Conservation (phyloP, 2,888 invertebrate species). For the Aporophyla nigra region DNA sequence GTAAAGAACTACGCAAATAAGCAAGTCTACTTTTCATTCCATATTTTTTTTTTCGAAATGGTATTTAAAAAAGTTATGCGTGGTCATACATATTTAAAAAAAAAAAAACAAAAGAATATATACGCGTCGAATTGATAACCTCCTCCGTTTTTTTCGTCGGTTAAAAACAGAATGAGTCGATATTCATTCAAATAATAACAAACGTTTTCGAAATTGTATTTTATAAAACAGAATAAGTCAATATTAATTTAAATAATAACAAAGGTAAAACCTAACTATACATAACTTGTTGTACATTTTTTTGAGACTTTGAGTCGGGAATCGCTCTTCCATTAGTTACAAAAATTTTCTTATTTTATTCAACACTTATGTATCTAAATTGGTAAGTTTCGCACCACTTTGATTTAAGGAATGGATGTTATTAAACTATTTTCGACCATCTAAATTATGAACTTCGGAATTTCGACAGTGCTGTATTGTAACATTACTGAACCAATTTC, state of each 20-base stretch:
- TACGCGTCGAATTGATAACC: too few species aligned
- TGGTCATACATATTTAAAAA: too few species aligned
- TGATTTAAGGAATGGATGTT: neutral
- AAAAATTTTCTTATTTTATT: neutral
- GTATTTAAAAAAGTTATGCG: too few species aligned
- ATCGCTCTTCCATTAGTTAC: neutral
- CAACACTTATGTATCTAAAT: neutral
- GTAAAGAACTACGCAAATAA: neutral
- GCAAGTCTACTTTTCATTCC: neutral
- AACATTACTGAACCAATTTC: conserved; percentile 8
- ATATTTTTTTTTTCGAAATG: neutral
- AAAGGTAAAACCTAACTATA: neutral
- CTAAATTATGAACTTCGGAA: neutral
- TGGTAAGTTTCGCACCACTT: neutral
- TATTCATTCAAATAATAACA: neutral
- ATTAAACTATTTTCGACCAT: neutral
- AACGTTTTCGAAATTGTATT: too few species aligned
- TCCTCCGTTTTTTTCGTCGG: too few species aligned
- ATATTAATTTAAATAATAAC: neutral
- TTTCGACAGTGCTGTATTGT: neutral
- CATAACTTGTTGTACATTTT: neutral
- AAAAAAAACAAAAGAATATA: too few species aligned
- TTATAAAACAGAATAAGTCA: neutral
- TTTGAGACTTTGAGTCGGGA: neutral
- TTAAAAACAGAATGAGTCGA: neutral